phyloP scores from a whole-genome alignment of 2,888 invertebrate species.

The Panzeria rudis region DNA sequence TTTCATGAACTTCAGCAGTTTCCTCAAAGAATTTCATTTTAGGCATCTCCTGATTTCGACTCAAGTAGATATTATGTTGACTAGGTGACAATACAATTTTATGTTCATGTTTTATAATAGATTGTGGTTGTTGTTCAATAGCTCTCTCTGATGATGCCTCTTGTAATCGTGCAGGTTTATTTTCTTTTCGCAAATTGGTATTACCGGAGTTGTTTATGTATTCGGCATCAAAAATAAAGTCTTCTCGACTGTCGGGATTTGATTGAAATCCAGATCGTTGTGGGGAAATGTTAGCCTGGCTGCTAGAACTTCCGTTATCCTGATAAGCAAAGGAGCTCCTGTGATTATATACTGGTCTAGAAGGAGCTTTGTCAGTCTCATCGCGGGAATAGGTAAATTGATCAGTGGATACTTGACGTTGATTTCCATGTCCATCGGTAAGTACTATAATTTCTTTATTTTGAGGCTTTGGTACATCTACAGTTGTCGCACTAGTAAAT shows the following conservation, averaged over 20 bases:
- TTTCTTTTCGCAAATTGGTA: slow-evolving; percentile 75
- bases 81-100: slow-evolving; percentile 79
- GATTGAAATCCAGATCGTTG: slow-evolving; percentile 47
- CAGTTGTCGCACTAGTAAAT: slow-evolving; percentile 61
- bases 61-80: slow-evolving; percentile 80
- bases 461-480: slow-evolving; percentile 67
- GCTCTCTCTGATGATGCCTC: slow-evolving; percentile 62
- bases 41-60: slow-evolving; percentile 64
- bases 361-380: slow-evolving; percentile 74
- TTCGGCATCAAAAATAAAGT: slow-evolving; percentile 75
- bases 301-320: slow-evolving; percentile 31
- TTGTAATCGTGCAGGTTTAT: slow-evolving; percentile 79
- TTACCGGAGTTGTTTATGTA: slow-evolving; percentile 78
- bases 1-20: slow-evolving; percentile 77
- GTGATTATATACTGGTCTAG: slow-evolving; percentile 49
- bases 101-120: slow-evolving; percentile 78
- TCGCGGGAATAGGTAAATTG: slow-evolving; percentile 77
- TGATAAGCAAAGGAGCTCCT: slow-evolving; percentile 41
- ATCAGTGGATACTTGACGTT: slow-evolving; percentile 77
- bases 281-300: slow-evolving; percentile 54
- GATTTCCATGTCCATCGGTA: slow-evolving; percentile 77
- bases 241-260: slow-evolving; percentile 38
- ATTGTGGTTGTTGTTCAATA: slow-evolving; percentile 56
- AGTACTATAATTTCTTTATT: slow-evolving; percentile 73
- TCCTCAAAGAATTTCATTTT: slow-evolving; percentile 71